These are phyloP conservation scores for Apodemia mormo DNA, from an alignment of 2,888 invertebrate species.

Conservation along the genomic window DNA sequence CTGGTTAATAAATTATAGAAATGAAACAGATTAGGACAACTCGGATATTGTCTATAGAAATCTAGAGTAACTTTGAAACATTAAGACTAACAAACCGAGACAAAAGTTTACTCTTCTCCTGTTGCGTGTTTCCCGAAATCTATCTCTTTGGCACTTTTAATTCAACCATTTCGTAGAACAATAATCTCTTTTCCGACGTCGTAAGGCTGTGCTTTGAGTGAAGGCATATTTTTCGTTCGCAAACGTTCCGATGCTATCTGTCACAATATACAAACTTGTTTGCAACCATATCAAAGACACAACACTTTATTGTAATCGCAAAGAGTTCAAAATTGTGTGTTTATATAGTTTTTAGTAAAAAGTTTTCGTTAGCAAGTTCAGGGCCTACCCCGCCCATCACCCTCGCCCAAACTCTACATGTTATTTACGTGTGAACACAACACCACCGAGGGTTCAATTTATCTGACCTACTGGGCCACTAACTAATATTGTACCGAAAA, in stretches of 20 bases:
- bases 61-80: constrained; percentile 44
- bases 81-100: constrained; percentile 73
- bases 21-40: not conserved
- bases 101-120: constrained; percentile 66
- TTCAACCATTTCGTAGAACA: constrained; percentile 36
- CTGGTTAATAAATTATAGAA: not conserved
- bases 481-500: constrained; percentile 74
- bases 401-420: constrained; percentile 71
- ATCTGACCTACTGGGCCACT: constrained; percentile 81
- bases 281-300: constrained; percentile 29
- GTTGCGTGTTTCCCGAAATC: constrained; percentile 71
- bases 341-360: constrained; percentile 26
- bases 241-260: constrained; percentile 59
- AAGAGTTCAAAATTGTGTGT: constrained; percentile 44
- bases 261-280: constrained; percentile 42
- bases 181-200: constrained; percentile 43
- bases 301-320: constrained; percentile 39
- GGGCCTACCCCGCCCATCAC: constrained; percentile 53
- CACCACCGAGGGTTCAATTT: constrained; percentile 78
- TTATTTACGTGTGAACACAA: constrained; percentile 82
- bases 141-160: constrained; percentile 55
- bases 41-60: not conserved
- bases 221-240: constrained; percentile 52
- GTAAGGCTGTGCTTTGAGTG: constrained; percentile 52
- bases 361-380: constrained; percentile 30